Evolutionary conservation across 1,140 invertebrate species (phyloP), one percentile per base, ranked within the genome.

Genomic region (Drosophila sucinea): DNA sequence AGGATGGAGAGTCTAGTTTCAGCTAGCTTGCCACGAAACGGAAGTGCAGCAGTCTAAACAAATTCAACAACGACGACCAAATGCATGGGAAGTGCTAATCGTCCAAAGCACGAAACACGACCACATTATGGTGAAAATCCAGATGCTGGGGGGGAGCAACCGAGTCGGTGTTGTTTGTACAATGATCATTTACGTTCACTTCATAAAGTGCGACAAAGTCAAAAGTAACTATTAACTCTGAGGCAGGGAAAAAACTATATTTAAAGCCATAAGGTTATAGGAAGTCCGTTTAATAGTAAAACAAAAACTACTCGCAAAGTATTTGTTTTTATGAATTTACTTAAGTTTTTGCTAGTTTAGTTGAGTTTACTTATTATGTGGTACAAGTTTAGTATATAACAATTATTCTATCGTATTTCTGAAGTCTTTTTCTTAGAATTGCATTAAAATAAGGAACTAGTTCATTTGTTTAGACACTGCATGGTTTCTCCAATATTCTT

Each of bases 21-120:
- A 40, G 60, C 65, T 63, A 61, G 60, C 65, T 63, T 61, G 67
- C 64, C 79, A 58, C 66, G 40, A 71, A 87, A 78, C 84, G 84
- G 84, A 87, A 89, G 84, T 87, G 77, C 84, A 89, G 70, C 80
- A 87, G 83, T 84, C 83, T 87, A 86, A 89, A 83, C 83, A 87
- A 87, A 87, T 77, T 65, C 84, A 77, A 71, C 64, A 67, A 51
- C 70, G 58, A 64, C 67, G 54, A 58, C 32, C 30, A 64, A 69
- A 51, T 67, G 77, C 77, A 74, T 72, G 82, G 82, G 79, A 86
- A 82, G 83, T 86, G 83, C 79, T 86, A 86, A 86, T 87, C 79
- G 76, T 62, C 79, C 83, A 64, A 38, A 87, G 61, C 82, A 73
- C 55, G 84, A 71, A 79, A 71, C 83, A 86, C 76, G 83, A 67